These are phyloP conservation scores for Aix galericulata DNA, from an alignment of 2,113 vertebrate genomes.

Conservation along the genomic window DNA sequence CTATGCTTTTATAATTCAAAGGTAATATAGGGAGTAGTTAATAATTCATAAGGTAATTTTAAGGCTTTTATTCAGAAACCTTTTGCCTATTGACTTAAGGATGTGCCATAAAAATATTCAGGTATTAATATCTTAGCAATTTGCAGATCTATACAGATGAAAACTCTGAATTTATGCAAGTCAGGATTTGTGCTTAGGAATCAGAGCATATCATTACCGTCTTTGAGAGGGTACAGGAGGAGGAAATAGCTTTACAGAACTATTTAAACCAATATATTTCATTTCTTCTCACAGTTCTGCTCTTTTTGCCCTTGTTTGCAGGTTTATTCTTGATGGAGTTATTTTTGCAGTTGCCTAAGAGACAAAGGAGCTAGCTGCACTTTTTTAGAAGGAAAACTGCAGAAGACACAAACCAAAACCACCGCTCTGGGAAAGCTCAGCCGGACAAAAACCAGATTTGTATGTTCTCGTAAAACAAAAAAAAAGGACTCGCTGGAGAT, in stretches of 20 bases:
- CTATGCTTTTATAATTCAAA: conserved; percentile 76
- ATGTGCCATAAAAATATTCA: conserved; percentile 74
- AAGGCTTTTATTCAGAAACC: conserved; percentile 78
- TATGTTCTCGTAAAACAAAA: accelerated
- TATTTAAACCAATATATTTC: conserved; percentile 63
- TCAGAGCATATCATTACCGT: conserved; percentile 46
- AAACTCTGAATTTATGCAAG: conserved; percentile 68
- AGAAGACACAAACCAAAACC: background rate
- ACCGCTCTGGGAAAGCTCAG: background rate
- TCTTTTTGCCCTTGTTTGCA: conserved; percentile 65
- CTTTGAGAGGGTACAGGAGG: conserved; percentile 10
- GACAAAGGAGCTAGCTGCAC: conserved; percentile 40
- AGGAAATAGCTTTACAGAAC: conserved; percentile 56
- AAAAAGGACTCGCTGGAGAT: background rate
- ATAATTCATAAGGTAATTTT: conserved; percentile 83
- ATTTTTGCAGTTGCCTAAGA: conserved; percentile 65
- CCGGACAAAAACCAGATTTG: background rate
- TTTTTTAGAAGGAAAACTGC: conserved; percentile 38
- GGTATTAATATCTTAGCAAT: conserved; percentile 68
- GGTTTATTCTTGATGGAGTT: conserved; percentile 64
- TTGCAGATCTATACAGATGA: conserved; percentile 38
- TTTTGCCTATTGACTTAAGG: conserved; percentile 79
- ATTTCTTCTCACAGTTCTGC: conserved; percentile 55
- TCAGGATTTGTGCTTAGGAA: conserved; percentile 44
- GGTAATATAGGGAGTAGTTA: conserved; percentile 75